Evolutionary conservation across 2,888 invertebrate genomes (phyloP).

Genomic region (Leptinotarsa rubiginosa): DNA sequence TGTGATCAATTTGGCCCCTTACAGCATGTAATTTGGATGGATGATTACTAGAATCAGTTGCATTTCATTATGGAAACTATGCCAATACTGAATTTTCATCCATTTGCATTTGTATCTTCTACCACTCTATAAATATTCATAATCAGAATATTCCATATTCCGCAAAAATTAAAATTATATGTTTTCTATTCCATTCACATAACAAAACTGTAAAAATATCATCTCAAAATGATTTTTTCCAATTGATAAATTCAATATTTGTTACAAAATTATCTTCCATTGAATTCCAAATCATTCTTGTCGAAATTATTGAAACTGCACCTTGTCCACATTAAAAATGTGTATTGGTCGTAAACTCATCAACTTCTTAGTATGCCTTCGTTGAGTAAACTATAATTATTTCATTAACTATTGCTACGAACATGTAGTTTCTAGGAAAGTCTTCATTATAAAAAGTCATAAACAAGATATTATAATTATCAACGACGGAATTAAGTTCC

Average conservation of each 20-base stretch:
- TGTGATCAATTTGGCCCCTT: too few species aligned
- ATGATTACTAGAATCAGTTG: too few species aligned
- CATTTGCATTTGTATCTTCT: too few species aligned
- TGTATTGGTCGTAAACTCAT: neutral
- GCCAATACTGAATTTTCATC: too few species aligned
- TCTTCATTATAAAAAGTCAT: slow-evolving; percentile 20
- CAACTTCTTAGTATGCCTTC: slow-evolving; percentile 5
- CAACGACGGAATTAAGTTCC: neutral
- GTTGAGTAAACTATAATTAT: slow-evolving; percentile 9
- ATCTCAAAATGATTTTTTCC: too few species aligned
- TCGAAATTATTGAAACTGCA: neutral
- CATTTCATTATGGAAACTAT: too few species aligned
- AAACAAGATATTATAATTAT: slow-evolving; percentile 23
- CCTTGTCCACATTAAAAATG: neutral
- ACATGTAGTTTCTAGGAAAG: slow-evolving; percentile 22
- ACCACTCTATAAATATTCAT: too few species aligned
- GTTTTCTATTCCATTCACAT: neutral
- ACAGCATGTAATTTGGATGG: too few species aligned
- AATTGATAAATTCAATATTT: too few species aligned
- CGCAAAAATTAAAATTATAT: neutral
- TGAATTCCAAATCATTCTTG: neutral
- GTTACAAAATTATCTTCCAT: too few species aligned
- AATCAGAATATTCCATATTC: neutral
- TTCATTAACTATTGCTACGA: slow-evolving; percentile 12
- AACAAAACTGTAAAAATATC: too few species aligned